A percentile compares a stretch with the other conserved stretches of the same genome.
phyloP scores from a whole-genome alignment of 1,140 invertebrate species.

The Pseudomyrmex dendroicus region DNA sequence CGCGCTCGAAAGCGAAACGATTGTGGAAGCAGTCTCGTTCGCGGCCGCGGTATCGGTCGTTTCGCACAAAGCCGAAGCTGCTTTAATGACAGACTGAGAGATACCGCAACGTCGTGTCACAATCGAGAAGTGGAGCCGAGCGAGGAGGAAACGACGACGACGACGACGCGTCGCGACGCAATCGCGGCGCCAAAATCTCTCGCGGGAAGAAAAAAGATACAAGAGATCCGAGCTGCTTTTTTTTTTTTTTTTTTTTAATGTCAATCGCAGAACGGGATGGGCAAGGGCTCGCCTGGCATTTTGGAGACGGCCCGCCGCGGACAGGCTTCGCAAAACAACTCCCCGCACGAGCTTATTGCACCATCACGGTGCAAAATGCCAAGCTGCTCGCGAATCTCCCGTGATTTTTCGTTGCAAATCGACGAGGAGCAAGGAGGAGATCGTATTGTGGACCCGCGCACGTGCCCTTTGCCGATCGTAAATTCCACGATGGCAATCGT shows the following conservation, averaged over 20 bases:
- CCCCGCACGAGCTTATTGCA: slow-evolving; percentile 49
- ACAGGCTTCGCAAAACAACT: slow-evolving; percentile 3
- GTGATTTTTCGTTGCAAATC: slow-evolving; percentile 31
- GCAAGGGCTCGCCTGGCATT: slow-evolving; percentile 70
- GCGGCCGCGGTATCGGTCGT: slow-evolving; percentile 7
- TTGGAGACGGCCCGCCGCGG: slow-evolving; percentile 46
- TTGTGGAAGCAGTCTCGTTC: slow-evolving; percentile 35
- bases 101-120: slow-evolving; percentile 43
- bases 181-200: slow-evolving; percentile 16
- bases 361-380: slow-evolving; percentile 66
- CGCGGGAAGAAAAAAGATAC: not conserved
- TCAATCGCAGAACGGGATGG: slow-evolving; percentile 42
- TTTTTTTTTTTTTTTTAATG: slow-evolving; percentile 56
- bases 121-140: slow-evolving; percentile 20
- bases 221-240: not conserved
- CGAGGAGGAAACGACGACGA: slow-evolving; percentile 1
- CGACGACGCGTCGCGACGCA: slow-evolving; percentile 28
- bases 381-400: slow-evolving; percentile 61
- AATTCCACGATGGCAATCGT: slow-evolving; percentile 18
- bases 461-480: slow-evolving; percentile 41
- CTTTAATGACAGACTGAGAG: slow-evolving; percentile 29
- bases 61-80: too few relatives aligned
- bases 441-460: slow-evolving; percentile 23
- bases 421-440: slow-evolving; percentile 19
- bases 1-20: slow-evolving; percentile 61